Percentiles rank a stretch among this genome's conserved stretches.
Evolutionary conservation across 2,113 vertebrate genomes (phyloP).

Genomic region (Puffinus mauretanicus): DNA sequence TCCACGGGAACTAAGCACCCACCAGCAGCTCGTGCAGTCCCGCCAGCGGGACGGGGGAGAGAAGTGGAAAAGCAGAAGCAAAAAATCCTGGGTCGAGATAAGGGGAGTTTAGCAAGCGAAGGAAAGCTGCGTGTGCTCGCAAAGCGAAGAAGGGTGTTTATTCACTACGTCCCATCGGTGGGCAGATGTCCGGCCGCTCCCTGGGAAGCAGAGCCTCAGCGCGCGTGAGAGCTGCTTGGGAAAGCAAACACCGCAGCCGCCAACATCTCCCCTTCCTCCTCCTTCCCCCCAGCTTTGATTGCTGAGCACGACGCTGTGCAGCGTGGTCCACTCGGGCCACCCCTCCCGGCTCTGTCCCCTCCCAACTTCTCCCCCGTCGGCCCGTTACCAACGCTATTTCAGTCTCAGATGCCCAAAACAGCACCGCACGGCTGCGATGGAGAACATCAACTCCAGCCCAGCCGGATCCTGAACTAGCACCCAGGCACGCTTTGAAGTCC

Average conservation of each 20-base stretch:
- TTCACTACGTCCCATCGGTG: neutral
- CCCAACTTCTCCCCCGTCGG: neutral
- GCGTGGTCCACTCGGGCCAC: neutral
- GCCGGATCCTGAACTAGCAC: neutral
- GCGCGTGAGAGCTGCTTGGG: no score
- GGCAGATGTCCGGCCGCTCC: neutral
- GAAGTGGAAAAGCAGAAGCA: neutral
- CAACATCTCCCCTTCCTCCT: neutral
- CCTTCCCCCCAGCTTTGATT: no score
- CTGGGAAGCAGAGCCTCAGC: neutral
- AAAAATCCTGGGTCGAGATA: neutral
- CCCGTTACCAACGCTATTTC: neutral
- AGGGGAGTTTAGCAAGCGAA: neutral
- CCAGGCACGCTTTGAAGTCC: neutral
- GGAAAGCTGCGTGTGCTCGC: neutral
- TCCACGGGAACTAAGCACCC: neutral
- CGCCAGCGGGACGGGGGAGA: no score
- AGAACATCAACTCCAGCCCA: neutral
- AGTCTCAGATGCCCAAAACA: neutral
- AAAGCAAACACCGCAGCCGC: neutral
- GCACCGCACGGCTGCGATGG: neutral
- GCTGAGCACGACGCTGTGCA: neutral
- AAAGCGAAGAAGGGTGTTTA: neutral
- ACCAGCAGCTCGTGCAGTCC: neutral
- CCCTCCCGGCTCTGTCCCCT: neutral